A percentile compares a stretch with the other conserved stretches of the same genome.
Conservation (phyloP, 1,140 invertebrate species). For the Ooceraea biroi region DNA sequence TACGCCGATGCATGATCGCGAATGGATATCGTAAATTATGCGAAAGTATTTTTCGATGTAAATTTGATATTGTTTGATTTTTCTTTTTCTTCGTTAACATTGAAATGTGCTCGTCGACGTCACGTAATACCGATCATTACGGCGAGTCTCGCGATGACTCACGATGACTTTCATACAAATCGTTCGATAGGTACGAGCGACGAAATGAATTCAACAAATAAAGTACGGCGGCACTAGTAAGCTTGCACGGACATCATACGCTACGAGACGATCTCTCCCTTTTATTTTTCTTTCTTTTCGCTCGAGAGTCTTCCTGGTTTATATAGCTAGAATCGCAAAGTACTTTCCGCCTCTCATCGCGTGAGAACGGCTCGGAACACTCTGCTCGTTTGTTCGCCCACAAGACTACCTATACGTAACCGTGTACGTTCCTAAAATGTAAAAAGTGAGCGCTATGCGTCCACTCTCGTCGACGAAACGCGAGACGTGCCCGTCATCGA, state of each 20-base stretch:
- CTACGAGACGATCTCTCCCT: conserved; percentile 75
- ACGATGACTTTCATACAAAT: conserved; percentile 83
- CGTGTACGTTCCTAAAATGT: conserved; percentile 66
- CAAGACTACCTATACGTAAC: conserved; percentile 75
- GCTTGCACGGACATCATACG: conserved; percentile 85
- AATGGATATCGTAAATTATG: background rate
- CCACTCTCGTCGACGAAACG: conserved; percentile 46
- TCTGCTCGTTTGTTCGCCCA: conserved; percentile 80
- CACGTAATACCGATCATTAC: conserved; percentile 47
- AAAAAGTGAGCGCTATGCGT: conserved; percentile 66
- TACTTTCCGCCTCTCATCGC: conserved; percentile 54
- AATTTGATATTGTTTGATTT: background rate
- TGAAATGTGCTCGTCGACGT: conserved; percentile 20
- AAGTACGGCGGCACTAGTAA: conserved; percentile 85
- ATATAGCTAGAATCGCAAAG: conserved; percentile 65
- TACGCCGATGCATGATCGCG: background rate
- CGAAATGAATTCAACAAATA: conserved; percentile 72
- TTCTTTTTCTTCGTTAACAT: background rate
- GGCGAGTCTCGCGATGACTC: conserved; percentile 66
- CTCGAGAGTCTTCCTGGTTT: conserved; percentile 55
- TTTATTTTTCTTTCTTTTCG: conserved; percentile 58
- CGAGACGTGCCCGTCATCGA: background rate
- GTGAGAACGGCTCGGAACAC: conserved; percentile 67
- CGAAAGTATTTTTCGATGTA: background rate
- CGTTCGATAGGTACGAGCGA: conserved; percentile 78